Percentiles rank a stretch among this genome's conserved stretches.
phyloP scores from a whole-genome alignment of 2,888 invertebrate species.

The Pseudoips prasinana region DNA sequence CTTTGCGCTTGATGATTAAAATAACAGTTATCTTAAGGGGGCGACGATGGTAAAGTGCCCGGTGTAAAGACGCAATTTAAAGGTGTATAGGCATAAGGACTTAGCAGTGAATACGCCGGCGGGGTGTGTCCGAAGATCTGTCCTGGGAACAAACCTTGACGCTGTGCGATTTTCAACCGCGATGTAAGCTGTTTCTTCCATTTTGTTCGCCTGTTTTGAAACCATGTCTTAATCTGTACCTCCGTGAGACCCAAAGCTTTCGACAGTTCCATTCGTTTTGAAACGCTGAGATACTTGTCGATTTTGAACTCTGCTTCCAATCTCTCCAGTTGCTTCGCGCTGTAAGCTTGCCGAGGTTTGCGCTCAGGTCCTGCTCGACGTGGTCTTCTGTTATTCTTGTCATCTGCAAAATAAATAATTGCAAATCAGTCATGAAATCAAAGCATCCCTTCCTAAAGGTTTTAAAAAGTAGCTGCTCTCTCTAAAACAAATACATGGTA shows the following conservation, averaged over 20 bases:
- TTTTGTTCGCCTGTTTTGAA: conserved; percentile 96
- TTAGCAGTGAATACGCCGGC: conserved; percentile 83
- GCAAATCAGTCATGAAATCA: conserved; percentile 12
- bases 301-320: conserved; percentile 97
- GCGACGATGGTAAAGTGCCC: conserved; percentile 71
- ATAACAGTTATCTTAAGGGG: no score
- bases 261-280: conserved; percentile 96
- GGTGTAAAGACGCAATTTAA: conserved; percentile 83
- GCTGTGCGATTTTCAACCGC: conserved; percentile 92
- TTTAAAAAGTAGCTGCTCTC: conserved; percentile 74
- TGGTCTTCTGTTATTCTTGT: conserved; percentile 90
- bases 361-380: conserved; percentile 94
- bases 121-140: conserved; percentile 84
- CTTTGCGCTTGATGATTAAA: no score
- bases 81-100: conserved; percentile 84
- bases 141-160: conserved; percentile 89
- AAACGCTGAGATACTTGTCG: conserved; percentile 97
- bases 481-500: conserved; percentile 63
- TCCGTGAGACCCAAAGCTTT: conserved; percentile 94
- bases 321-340: conserved; percentile 94
- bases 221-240: conserved; percentile 98
- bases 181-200: conserved; percentile 98
- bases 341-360: conserved; percentile 98
- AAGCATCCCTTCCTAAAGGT: conserved; percentile 20
- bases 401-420: conserved; percentile 78